Evolutionary conservation across 2,797 vertebrate species (phyloP), one percentile per base, ranked within the genome.

Genomic region (Staurois parvus): DNA sequence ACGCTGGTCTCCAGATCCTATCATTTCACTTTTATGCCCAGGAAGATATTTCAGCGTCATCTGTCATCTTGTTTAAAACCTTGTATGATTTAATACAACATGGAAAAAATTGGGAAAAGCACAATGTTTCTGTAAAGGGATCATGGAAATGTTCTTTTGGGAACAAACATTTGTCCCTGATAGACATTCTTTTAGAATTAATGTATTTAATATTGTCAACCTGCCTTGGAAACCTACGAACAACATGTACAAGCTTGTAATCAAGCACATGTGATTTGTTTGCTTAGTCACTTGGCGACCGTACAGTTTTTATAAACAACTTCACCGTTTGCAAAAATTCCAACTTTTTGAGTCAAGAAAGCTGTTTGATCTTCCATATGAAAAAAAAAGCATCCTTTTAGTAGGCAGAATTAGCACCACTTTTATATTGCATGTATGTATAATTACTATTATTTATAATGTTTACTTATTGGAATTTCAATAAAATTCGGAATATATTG

Each of bases 181-280:
- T 92, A 93, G 92, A 95, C 93, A 89, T 92, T 87, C 90, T 91
- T 91, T 88, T 90, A 89, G 90, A 91, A 85, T 76, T 91, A 93
- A 96, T 95, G 95, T 91, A 94, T 94, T 94, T 94, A 26, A 93
- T 93, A 89, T 93, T 92, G 93, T 94, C 94, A 92, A 93, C 93
- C 90, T 92, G 93, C 92, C 94, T 91, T 92, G 91, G 92, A 94
- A 95, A 95, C 93, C 91, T 91, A 92, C 91, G 92, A 93, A 94
- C 95, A 95, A 95, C 93, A 95, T 94, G 94, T 95, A 95, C 94
- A 93, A 93, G 92, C 89, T 91, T 91, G 93, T 95, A 94, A 93
- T 93, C 93, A 94, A 94, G 94, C 93, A 91, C 91, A 93, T 91
- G 89, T 90, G 88, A 91, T 93, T 89, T 95, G 91, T 94, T 96